Evolutionary conservation across 2,888 invertebrate genomes (phyloP).

Genomic region (Petrolisthes cinctipes): DNA sequence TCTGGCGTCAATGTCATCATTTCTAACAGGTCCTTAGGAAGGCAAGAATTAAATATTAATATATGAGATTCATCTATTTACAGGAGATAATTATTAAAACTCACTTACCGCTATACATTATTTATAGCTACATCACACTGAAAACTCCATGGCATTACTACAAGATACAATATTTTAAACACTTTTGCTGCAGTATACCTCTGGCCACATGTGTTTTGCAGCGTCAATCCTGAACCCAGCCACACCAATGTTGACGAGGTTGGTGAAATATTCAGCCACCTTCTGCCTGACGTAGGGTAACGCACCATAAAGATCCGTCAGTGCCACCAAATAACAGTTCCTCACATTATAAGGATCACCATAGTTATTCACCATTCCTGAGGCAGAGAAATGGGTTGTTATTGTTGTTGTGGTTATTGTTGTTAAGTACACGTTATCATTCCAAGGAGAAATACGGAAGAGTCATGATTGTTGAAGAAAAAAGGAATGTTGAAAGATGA

Average conservation of each 20-base stretch:
- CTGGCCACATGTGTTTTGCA: slow-evolving; percentile 71
- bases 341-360: slow-evolving; percentile 67
- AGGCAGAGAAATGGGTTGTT: too few species aligned
- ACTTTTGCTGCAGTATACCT: slow-evolving; percentile 60
- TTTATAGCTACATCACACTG: too few species aligned
- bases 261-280: slow-evolving; percentile 69
- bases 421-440: neutral
- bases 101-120: too few species aligned
- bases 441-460: neutral
- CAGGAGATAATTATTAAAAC: too few species aligned
- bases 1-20: slow-evolving; percentile 53
- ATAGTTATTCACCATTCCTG: slow-evolving; percentile 62
- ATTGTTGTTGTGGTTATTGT: too few species aligned
- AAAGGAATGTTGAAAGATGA: too few species aligned
- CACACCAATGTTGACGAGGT: slow-evolving; percentile 69
- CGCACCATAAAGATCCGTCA: slow-evolving; percentile 70
- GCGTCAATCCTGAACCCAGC: slow-evolving; percentile 70
- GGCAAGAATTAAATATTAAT: too few species aligned
- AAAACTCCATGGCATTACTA: too few species aligned
- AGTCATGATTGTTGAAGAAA: too few species aligned
- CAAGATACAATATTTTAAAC: too few species aligned
- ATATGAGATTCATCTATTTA: too few species aligned
- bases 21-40: slow-evolving; percentile 47
- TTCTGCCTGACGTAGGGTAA: slow-evolving; percentile 68
- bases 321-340: slow-evolving; percentile 70